Conservation (phyloP, 2,113 vertebrate genomes). For the Natator depressus region DNA sequence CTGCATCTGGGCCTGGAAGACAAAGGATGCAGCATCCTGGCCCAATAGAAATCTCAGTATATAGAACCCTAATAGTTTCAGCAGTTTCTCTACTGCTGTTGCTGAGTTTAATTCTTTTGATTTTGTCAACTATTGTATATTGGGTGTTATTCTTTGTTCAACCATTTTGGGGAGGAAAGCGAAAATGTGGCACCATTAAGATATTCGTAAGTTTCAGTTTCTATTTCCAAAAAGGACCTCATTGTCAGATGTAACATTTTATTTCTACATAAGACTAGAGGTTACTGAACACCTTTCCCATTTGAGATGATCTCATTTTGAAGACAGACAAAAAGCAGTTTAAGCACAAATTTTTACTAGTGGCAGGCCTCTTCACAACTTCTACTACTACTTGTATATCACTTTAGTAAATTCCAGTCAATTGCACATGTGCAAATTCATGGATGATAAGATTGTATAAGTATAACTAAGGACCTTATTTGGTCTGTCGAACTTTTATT, state of each 20-base stretch:
- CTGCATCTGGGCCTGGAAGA: background rate
- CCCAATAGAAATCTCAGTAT: background rate
- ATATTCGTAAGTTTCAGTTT: background rate
- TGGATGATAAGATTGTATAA: background rate
- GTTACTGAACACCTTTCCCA: background rate
- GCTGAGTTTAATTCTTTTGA: constrained; percentile 21
- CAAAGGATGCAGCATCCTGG: background rate
- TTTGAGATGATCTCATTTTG: background rate
- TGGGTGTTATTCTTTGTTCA: background rate
- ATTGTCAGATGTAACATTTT: background rate
- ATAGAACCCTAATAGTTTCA: background rate
- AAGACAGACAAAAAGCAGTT: constrained; percentile 35
- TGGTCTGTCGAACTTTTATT: background rate
- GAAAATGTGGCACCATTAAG: background rate
- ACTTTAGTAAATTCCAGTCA: background rate
- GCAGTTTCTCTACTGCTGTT: background rate
- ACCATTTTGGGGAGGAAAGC: background rate
- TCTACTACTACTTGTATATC: background rate
- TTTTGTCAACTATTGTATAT: constrained; percentile 14
- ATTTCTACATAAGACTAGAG: background rate
- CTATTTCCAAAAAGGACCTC: background rate
- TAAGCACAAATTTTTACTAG: background rate
- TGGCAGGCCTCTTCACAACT: background rate
- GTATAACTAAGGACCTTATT: background rate
- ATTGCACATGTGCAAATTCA: background rate